A percentile compares a stretch with the other conserved stretches of the same genome.
Conservation (phyloP, 2,888 invertebrate species). For the Pecten maximus region DNA sequence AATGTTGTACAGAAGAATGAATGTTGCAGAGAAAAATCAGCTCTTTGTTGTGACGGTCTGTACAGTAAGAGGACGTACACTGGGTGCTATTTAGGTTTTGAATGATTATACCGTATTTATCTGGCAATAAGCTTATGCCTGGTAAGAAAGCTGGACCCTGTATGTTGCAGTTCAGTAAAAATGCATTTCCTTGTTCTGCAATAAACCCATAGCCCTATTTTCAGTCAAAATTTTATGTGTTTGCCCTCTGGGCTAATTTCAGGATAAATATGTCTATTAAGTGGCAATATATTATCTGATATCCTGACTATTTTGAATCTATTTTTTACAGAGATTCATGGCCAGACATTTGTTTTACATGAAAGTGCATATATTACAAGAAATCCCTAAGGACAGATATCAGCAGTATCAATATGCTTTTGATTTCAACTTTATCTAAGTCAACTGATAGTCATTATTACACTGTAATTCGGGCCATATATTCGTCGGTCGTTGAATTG, state of each 20-base stretch:
- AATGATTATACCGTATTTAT: background rate
- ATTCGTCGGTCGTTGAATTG: too few species aligned
- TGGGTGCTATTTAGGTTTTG: conserved; percentile 11
- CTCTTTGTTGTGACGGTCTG: background rate
- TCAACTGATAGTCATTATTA: too few species aligned
- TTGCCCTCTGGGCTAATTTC: too few species aligned
- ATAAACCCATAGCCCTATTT: too few species aligned
- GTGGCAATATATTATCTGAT: background rate
- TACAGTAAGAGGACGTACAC: background rate
- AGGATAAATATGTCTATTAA: background rate
- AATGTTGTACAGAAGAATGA: background rate
- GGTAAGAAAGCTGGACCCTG: too few species aligned
- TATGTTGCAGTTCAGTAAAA: too few species aligned
- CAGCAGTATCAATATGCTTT: background rate
- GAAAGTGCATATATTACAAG: background rate
- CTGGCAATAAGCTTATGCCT: too few species aligned
- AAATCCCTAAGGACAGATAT: background rate
- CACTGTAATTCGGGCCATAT: too few species aligned
- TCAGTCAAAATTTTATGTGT: too few species aligned
- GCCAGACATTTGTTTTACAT: background rate
- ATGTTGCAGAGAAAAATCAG: background rate
- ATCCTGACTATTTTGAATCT: background rate
- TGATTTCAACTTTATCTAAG: too few species aligned
- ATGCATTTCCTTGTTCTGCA: too few species aligned
- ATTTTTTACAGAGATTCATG: conserved; percentile 3